phyloP scores from a whole-genome alignment of 2,797 vertebrate species.

The Petrocephalus sullivani region DNA sequence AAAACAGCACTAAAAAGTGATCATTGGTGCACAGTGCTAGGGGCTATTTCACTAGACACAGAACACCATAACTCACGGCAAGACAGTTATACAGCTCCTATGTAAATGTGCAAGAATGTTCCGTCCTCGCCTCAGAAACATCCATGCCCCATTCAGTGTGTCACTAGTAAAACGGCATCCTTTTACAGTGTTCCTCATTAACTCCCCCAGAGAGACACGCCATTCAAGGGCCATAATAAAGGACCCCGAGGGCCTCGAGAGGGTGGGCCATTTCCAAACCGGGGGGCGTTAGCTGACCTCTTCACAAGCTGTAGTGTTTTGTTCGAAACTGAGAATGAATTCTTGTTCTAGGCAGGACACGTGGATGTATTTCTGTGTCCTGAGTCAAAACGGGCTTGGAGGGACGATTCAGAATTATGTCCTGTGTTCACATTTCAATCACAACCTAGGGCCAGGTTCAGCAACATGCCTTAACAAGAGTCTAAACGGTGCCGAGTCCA shows the following conservation, averaged over 20 bases:
- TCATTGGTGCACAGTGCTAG: background rate
- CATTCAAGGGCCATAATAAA: background rate
- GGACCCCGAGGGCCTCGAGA: too few species aligned
- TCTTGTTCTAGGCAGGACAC: background rate
- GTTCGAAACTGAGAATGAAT: background rate
- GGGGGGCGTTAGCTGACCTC: background rate
- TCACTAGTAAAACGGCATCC: background rate
- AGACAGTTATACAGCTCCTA: background rate
- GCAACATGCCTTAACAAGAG: background rate
- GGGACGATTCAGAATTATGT: background rate
- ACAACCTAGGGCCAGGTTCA: background rate
- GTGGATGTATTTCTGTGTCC: background rate
- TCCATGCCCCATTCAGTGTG: background rate
- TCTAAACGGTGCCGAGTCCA: background rate
- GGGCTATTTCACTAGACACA: background rate
- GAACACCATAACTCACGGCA: background rate
- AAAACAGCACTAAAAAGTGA: background rate
- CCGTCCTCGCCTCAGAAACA: background rate
- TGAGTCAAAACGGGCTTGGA: background rate
- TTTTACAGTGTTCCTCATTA: background rate
- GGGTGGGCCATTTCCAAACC: background rate
- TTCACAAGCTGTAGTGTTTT: background rate
- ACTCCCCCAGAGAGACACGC: background rate
- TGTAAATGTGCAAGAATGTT: background rate
- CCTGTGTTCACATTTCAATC: background rate